Base-by-base conservation (phyloP, 2,888 invertebrate genomes). In the Standfussiana lucernea region DNA sequence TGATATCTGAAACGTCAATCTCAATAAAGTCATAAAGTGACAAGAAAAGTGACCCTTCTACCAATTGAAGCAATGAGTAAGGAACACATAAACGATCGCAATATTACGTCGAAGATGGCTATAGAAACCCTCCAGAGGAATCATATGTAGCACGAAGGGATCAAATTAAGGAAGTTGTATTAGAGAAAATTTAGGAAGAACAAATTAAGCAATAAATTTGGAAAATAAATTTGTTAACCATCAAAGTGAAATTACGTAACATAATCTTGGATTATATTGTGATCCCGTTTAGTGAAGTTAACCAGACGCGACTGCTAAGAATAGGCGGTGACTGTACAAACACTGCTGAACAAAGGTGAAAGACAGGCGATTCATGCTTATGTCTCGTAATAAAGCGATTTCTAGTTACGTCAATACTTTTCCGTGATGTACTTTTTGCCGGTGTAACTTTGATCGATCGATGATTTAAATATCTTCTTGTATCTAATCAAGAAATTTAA, bases 261-360 rank as follows among this genome's bases (percentile, higher is more conserved):
- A 86, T 84, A 75, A 72, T 73, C 56, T 76, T 69, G 78, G 79
- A 72, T 80, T 78, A 83, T 86, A 77, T 80, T 82, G 75, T 87
- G 84, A 86, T 88, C 84, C 75, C 88, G 84, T 89, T 89, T 80
- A 65, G 74, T 86, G 75, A 89, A 83, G 82, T 76, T 83, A 83
- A 86, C 75, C 84, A 88, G 84, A 84, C 82, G 80, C 77, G 77
- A 80, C 66, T 72, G 74, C 84, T 86, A 88, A 88, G 84, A 88
- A 85, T 82, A 85, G 79, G 70, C 83, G 79, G 85, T 91, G 91
- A 92, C 88, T 89, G 89, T 86, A 86, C 90, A 90, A 88, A 90
- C 86, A 87, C 80, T 84, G 47, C 67, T 68, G 66, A 85, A 91
- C 88, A 87, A 89, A 89, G 89, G 91, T 89, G 84, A 87, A 81